Conservation (phyloP, 2,113 vertebrate genomes). For the Microtus oregoni region DNA sequence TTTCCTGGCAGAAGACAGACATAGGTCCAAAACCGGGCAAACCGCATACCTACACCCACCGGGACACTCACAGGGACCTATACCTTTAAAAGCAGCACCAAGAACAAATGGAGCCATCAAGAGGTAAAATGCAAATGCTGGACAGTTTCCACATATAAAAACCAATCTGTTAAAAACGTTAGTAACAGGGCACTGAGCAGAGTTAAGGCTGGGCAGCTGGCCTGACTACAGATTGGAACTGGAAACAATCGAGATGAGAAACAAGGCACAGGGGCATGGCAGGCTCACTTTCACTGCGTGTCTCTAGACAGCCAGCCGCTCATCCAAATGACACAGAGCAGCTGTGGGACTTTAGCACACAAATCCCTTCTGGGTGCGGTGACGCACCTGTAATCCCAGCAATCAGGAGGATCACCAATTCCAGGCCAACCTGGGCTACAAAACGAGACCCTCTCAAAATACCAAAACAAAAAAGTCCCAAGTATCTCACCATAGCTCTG, state of each 20-base stretch:
- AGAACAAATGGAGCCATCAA: conserved; percentile 48
- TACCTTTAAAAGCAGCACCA: conserved; percentile 61
- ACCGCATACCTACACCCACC: conserved; percentile 27
- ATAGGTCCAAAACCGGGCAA: conserved; percentile 40
- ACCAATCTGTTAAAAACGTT: conserved; percentile 64
- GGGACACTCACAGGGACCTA: conserved; percentile 31
- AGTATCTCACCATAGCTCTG: neutral
- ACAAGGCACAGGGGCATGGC: conserved; percentile 24
- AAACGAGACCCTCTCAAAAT: neutral
- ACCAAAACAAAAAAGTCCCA: neutral
- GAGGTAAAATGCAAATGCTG: conserved; percentile 64
- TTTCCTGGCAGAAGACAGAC: conserved; percentile 78
- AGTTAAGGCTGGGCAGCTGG: conserved; percentile 54
- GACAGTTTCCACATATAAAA: conserved; percentile 57
- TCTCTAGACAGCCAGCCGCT: conserved; percentile 24
- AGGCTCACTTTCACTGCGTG: neutral
- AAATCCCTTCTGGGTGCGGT: neutral
- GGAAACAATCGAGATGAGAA: conserved; percentile 36
- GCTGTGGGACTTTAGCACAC: neutral
- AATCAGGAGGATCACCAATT: neutral
- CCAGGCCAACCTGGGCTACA: neutral
- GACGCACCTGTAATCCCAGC: neutral
- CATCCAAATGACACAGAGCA: neutral
- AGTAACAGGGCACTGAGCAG: conserved; percentile 66
- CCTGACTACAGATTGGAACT: neutral